phyloP scores from a whole-genome alignment of 2,113 vertebrate species.

The Motacilla alba region DNA sequence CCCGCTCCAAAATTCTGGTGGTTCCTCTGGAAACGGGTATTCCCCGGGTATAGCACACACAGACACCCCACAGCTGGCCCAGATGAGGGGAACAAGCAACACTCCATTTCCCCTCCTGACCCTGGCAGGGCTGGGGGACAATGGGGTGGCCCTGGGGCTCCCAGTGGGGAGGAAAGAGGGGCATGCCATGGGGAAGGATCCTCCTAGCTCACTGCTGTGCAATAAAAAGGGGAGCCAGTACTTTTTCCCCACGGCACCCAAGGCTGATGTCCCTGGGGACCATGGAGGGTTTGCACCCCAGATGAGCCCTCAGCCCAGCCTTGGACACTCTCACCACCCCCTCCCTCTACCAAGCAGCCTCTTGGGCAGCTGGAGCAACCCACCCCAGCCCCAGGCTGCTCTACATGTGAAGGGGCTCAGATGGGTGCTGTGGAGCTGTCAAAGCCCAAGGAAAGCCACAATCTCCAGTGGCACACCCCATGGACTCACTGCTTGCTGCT shows the following conservation, averaged over 20 bases:
- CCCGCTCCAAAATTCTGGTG: neutral
- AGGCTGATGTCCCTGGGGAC: neutral
- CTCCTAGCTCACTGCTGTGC: rapidly evolving
- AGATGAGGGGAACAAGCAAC: neutral
- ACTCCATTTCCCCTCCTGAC: neutral
- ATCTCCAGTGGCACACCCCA: neutral
- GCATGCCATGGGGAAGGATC: neutral
- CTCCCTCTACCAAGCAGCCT: neutral
- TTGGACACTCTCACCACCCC: neutral
- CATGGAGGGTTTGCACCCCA: rapidly evolving
- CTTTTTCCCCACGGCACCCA: rapidly evolving
- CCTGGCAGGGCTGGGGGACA: neutral
- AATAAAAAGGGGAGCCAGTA: neutral
- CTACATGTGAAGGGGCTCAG: no score
- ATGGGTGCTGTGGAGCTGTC: no score
- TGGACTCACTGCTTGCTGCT: neutral
- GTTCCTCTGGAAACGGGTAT: neutral
- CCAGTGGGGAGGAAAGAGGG: neutral
- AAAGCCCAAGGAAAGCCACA: neutral
- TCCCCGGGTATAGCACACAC: rapidly evolving
- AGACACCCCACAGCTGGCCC: neutral
- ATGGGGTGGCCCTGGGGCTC: neutral
- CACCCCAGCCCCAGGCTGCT: neutral
- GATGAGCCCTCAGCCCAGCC: neutral
- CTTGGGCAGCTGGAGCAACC: neutral